Evolutionary conservation across 2,888 invertebrate genomes (phyloP), one percentile per base, ranked within the genome.

Genomic region (Petrophora chlorosata): DNA sequence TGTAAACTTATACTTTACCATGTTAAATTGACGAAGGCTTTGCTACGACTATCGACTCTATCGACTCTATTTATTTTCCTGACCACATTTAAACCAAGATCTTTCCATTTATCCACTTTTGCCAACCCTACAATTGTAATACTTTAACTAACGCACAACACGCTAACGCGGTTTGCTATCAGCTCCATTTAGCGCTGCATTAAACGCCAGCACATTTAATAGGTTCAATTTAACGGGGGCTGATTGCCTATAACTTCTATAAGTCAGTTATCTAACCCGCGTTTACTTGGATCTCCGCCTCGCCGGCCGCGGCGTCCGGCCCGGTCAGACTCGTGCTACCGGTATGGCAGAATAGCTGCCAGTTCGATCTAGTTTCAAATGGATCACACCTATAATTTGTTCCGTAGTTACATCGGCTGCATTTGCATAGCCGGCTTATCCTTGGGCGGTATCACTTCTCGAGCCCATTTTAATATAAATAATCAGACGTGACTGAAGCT

Each of bases 401-500:
- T 65, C 59, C 60, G 53, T 50, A 49, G 62, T 49, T 34, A 41
- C 42, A 42, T 41, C 7, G 32, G 4, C 32, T 55, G 51, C 65
- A 72, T 75, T 72, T 67, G 61, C 73, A 76, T 76, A 71, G 62
- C 61, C 50, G 49, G 54, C 50, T 59, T 59, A 67, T 72, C 74
- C 76, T 74, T 73, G 69, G 60, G 57, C 62, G 56, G 61, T 56
- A 61, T 59, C 44, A 36, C 53, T 57, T 58, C 64, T 58, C 22
- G 13, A 17, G 23, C 30, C 35, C 22, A 13, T 40, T 44, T 32
- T 13, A 45, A 47, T 61, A 61, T 64, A 60, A 59, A 60, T 60
- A 56, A 61, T 42, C 48, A 65, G 55, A 61, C 61, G 57, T 60
- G 58, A 59, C 54, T 36, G 45, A 48, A 47, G 50, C 56, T 61